These are phyloP conservation scores for Meganola albula DNA, from an alignment of 2,888 invertebrate genomes.

Conservation along the genomic window DNA sequence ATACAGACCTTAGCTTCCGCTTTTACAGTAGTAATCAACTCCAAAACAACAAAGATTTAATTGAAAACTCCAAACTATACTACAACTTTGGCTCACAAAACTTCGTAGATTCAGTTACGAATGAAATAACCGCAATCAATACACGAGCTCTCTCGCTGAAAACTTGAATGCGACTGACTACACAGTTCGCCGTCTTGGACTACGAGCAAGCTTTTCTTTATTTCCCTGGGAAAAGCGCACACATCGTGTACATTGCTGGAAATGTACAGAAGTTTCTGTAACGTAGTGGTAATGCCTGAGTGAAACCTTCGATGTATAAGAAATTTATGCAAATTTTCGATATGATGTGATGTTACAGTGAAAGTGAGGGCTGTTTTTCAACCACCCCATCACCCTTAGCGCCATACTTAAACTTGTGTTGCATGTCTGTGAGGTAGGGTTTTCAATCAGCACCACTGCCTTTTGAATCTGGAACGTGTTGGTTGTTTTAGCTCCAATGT, in stretches of 20 bases:
- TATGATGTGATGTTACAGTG: conserved; percentile 8
- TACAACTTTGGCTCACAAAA: conserved; percentile 43
- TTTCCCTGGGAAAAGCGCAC: conserved; percentile 5
- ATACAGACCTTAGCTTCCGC: too few relatives aligned
- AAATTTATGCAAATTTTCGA: not conserved
- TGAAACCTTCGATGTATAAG: conserved; percentile 27
- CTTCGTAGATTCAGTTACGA: conserved; percentile 43
- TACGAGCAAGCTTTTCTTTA: conserved; percentile 24
- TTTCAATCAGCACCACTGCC: conserved; percentile 55
- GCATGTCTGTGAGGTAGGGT: conserved; percentile 61
- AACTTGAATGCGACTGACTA: conserved; percentile 38
- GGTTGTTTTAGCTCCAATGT: conserved; percentile 24
- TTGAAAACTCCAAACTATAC: conserved; percentile 36
- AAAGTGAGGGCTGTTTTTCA: conserved; percentile 26
- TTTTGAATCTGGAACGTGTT: conserved; percentile 30
- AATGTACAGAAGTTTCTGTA: not conserved
- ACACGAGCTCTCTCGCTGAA: conserved; percentile 31
- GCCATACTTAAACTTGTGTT: conserved; percentile 52
- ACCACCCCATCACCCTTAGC: conserved; percentile 36
- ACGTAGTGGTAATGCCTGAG: not conserved
- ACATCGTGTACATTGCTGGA: conserved; percentile 31
- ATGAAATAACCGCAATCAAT: conserved; percentile 24
- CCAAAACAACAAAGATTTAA: too few relatives aligned
- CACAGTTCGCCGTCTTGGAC: conserved; percentile 24
- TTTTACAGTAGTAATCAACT: too few relatives aligned